These are phyloP conservation scores for Chaetogeoica ovagalla DNA, from an alignment of 2,888 invertebrate genomes.

Conservation along the genomic window DNA sequence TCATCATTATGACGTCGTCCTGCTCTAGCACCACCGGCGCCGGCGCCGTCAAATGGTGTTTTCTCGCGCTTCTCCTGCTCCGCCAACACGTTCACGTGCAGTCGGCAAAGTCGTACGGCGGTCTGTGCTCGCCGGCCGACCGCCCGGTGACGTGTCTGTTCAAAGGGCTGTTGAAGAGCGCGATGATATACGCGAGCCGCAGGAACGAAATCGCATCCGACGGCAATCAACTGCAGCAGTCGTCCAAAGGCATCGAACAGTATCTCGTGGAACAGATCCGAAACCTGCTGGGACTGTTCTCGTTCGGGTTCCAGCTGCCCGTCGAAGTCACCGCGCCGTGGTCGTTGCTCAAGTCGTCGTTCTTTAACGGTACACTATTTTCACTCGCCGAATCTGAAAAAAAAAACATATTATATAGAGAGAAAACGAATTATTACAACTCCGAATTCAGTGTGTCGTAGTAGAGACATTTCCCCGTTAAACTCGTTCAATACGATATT, in stretches of 20 bases:
- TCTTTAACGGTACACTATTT: conserved; percentile 7
- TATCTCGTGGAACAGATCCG: conserved; percentile 25
- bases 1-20: too few species aligned
- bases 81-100: neutral
- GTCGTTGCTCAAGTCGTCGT: conserved; percentile 27
- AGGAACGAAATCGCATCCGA: too few species aligned
- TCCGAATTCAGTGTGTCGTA: too few species aligned
- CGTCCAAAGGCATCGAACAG: conserved; percentile 34
- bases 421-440: too few species aligned
- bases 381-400: too few species aligned
- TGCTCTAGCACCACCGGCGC: too few species aligned
- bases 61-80: neutral
- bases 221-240: neutral
- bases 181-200: neutral
- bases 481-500: too few species aligned
- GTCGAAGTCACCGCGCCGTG: conserved; percentile 27
- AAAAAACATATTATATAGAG: too few species aligned
- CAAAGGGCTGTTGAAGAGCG: conserved; percentile 15
- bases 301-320: conserved; percentile 34
- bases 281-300: conserved; percentile 29
- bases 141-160: conserved; percentile 12
- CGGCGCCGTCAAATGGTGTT: neutral
- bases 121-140: neutral
- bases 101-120: neutral
- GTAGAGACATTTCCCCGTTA: too few species aligned